phyloP scores from a whole-genome alignment of 1,140 invertebrate genomes.

The Drosophila sproati region DNA sequence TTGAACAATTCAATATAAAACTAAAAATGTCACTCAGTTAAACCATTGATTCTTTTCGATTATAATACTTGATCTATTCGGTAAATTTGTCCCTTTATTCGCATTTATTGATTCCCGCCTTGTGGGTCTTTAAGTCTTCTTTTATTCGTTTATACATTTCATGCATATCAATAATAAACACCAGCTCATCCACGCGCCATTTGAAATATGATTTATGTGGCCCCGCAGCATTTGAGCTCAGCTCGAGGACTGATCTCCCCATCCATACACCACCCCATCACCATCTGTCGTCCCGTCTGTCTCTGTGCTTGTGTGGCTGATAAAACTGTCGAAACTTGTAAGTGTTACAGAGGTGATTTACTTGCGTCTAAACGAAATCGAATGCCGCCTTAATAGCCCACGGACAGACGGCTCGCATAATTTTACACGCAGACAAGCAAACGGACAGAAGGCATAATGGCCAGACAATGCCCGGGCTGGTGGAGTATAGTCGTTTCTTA shows the following conservation, averaged over 20 bases:
- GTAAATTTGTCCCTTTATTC: constrained; percentile 27
- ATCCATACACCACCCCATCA: not conserved
- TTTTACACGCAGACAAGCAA: constrained; percentile 66
- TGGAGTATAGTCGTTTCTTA: constrained; percentile 42
- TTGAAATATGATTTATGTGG: constrained; percentile 78
- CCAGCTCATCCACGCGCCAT: constrained; percentile 44
- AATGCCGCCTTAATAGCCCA: constrained; percentile 75
- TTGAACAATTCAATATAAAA: too few species aligned
- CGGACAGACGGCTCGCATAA: constrained; percentile 76
- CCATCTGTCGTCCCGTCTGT: not conserved
- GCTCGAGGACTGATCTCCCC: constrained; percentile 1
- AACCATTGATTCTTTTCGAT: too few species aligned
- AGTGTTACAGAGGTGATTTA: constrained; percentile 77
- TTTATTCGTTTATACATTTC: constrained; percentile 50
- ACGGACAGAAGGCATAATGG: constrained; percentile 29
- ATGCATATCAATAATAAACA: constrained; percentile 46
- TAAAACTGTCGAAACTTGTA: constrained; percentile 81
- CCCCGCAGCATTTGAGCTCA: constrained; percentile 54
- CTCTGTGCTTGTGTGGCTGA: constrained; percentile 19
- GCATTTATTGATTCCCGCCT: constrained; percentile 3
- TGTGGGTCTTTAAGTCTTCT: constrained; percentile 51
- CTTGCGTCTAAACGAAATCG: constrained; percentile 75
- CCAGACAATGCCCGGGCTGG: not conserved
- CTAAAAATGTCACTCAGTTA: too few species aligned
- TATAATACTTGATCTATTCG: constrained; percentile 4